phyloP scores from a whole-genome alignment of 2,888 invertebrate genomes.

The Stenotaenia linearis region DNA sequence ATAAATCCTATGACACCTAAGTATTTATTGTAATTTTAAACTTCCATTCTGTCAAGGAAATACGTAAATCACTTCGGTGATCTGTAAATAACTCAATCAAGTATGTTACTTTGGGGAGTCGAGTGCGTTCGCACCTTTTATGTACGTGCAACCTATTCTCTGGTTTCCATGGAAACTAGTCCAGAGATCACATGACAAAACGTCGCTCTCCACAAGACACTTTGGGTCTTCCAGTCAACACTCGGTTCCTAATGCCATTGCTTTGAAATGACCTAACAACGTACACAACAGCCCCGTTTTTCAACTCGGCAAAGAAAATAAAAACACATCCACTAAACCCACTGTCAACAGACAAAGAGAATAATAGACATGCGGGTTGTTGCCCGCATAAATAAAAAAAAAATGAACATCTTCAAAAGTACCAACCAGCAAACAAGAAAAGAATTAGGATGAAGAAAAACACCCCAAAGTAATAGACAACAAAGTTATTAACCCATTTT shows the following conservation, averaged over 20 bases:
- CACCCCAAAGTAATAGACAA: neutral
- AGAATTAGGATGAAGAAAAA: neutral
- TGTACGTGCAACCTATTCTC: neutral
- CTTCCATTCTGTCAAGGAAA: too few relatives aligned
- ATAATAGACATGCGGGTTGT: conserved; percentile 1
- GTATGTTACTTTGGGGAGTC: neutral
- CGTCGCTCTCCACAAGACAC: conserved; percentile 17
- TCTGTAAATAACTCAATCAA: conserved; percentile 1
- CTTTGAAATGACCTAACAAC: conserved; percentile 17
- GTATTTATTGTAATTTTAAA: too few relatives aligned
- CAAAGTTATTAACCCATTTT: too few relatives aligned
- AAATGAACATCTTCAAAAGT: neutral
- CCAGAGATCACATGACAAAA: conserved; percentile 7
- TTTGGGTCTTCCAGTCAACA: conserved; percentile 8
- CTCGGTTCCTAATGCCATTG: neutral
- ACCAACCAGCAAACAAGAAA: neutral
- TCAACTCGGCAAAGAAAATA: neutral
- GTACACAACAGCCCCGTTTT: neutral
- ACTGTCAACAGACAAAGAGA: neutral
- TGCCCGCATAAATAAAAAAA: neutral
- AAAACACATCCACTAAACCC: conserved; percentile 15
- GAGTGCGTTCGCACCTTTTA: neutral
- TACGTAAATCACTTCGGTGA: neutral
- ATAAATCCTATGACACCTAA: too few relatives aligned
- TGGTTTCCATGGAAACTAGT: neutral